Evolutionary conservation across 2,888 invertebrate genomes (phyloP).

Genomic region (Drosophila subsilvestris): DNA sequence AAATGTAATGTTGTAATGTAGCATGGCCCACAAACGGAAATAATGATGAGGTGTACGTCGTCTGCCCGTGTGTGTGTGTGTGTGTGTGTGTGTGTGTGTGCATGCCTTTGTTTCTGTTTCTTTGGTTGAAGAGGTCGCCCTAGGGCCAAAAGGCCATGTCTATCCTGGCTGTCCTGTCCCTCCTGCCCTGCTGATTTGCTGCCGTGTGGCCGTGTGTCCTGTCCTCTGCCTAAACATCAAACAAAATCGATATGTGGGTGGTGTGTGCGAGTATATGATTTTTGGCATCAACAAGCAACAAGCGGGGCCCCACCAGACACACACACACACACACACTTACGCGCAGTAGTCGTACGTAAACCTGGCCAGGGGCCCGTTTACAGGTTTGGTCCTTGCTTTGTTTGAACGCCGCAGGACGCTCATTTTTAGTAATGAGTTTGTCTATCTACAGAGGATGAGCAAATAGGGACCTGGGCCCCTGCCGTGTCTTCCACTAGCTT

Average conservation of each 20-base stretch:
- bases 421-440: conserved; percentile 80
- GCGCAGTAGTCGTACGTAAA: conserved; percentile 16
- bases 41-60: conserved; percentile 38
- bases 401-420: conserved; percentile 78
- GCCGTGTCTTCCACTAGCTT: background rate
- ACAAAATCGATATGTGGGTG: conserved; percentile 78
- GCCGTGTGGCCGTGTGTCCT: conserved; percentile 18
- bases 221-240: conserved; percentile 69
- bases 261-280: conserved; percentile 56
- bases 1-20: conserved; percentile 56
- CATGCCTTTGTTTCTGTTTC: conserved; percentile 34
- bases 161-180: conserved; percentile 32
- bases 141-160: conserved; percentile 47
- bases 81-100: conserved; percentile 19
- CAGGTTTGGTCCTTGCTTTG: conserved; percentile 66
- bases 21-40: conserved; percentile 51
- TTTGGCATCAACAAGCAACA: conserved; percentile 74
- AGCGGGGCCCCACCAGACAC: conserved; percentile 22
- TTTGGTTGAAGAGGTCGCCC: conserved; percentile 28
- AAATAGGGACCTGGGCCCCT: conserved; percentile 13
- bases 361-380: conserved; percentile 30
- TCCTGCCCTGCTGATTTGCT: background rate
- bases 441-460: conserved; percentile 57
- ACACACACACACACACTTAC: conserved; percentile 10
- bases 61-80: background rate